Evolutionary conservation across 2,797 vertebrate species (phyloP), one percentile per base, ranked within the genome.

Genomic region (Microctenopoma lineatum): DNA sequence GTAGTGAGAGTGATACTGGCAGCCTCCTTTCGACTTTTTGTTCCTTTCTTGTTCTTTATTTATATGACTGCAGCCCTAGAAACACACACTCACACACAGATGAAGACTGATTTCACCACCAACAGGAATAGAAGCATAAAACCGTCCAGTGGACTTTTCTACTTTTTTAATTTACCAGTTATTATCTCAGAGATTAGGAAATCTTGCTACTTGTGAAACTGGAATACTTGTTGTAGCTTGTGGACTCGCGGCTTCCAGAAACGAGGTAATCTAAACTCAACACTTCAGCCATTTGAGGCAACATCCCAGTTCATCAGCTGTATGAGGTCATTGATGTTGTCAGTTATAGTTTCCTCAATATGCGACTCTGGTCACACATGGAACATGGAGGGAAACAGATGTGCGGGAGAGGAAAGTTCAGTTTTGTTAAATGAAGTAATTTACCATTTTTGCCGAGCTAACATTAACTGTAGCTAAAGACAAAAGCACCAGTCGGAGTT

Each of bases 351-450:
- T 78, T 80, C 73, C 59, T 47, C 65, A 62, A 59, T 29, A 1
- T 67, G 56, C 0, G 60, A 63, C 59, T 75, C 11, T 58, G 59
- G 53, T 67, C 72, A 10, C 56, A 66, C 54, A 46, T 59, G 15
- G 53, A 65, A 73, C 25, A 61, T 57, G 63, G 59, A 65, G 58
- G 72, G 67, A 83, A 86, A 79, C 83, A 85, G 77, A 90, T 87
- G 69, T 48, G 42, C 0, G 18, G 26, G 25, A 77, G 11, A n/a
- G 14, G 10, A 59, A 51, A n/a, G 42, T 34, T 25, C 14, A 16
- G 6, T 59, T 80, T 56, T 66, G 54, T 75, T 52, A 21, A 32
- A 80, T 52, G 53, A 70, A 62, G 51, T 52, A 10, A 64, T 48
- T 66, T 5, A 53, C 7, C 29, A 3, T 59, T 75, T 70, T 74